Evolutionary conservation across 2,113 vertebrate species (phyloP).

Genomic region (Miniopterus natalensis): DNA sequence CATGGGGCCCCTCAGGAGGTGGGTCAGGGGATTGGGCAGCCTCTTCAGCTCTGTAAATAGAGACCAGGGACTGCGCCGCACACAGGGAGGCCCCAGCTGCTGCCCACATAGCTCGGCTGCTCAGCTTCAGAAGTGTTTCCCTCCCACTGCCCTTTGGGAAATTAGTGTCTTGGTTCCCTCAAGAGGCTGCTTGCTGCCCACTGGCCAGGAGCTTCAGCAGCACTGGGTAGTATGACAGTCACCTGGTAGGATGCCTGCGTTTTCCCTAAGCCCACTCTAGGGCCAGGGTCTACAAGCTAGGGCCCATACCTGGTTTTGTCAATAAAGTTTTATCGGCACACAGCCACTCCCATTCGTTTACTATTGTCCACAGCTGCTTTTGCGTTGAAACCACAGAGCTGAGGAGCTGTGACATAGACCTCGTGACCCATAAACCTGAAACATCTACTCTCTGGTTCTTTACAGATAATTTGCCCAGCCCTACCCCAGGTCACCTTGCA

Average conservation of each 20-base stretch:
- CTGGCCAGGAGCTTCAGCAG: background rate
- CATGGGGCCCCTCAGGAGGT: too few species aligned
- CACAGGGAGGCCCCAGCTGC: background rate
- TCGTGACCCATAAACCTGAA: background rate
- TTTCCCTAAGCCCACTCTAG: background rate
- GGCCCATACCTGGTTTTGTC: background rate
- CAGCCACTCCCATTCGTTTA: background rate
- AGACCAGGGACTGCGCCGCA: background rate
- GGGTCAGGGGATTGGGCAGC: background rate
- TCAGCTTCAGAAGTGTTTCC: slow-evolving; percentile 16
- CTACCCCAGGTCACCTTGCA: background rate
- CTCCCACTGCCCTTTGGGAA: background rate
- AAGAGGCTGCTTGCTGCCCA: background rate
- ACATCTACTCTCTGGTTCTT: background rate
- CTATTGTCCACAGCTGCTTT: background rate
- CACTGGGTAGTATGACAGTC: fast-evolving
- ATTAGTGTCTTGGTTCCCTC: background rate
- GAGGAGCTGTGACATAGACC: background rate
- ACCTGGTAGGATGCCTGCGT: fast-evolving
- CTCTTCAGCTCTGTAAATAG: slow-evolving; percentile 51
- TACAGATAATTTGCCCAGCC: background rate
- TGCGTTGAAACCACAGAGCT: fast-evolving
- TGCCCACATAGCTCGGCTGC: slow-evolving; percentile 63
- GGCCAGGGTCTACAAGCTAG: background rate
- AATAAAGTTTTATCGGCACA: background rate